These are phyloP conservation scores for Prietella phreatophila DNA, from an alignment of 2,113 vertebrate species.

Conservation along the genomic window DNA sequence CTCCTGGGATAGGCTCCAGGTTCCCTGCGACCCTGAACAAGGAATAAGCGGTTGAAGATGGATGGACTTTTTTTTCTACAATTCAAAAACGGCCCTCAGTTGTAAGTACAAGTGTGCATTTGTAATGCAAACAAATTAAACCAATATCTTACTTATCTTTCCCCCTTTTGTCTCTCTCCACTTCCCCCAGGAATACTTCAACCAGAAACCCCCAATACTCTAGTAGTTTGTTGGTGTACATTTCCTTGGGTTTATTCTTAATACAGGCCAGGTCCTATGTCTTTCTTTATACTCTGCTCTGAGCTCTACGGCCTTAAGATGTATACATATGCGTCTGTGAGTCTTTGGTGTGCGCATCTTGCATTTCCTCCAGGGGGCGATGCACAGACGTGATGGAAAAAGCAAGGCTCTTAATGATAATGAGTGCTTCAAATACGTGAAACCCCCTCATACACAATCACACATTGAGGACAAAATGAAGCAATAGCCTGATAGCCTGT, in stretches of 20 bases:
- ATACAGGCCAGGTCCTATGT: constrained; percentile 52
- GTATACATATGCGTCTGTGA: neutral
- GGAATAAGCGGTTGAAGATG: no score
- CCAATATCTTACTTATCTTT: neutral
- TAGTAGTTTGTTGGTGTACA: constrained; percentile 35
- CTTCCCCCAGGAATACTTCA: constrained; percentile 7
- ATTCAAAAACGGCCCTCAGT: neutral
- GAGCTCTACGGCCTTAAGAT: neutral
- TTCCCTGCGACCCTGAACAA: no score
- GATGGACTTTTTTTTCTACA: neutral
- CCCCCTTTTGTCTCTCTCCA: neutral
- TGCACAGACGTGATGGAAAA: neutral
- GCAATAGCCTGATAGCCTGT: neutral
- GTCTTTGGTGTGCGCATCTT: neutral
- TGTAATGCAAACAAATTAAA: neutral
- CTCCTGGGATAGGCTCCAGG: no score
- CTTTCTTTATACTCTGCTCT: constrained; percentile 32
- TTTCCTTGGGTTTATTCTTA: constrained; percentile 64
- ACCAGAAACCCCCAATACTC: constrained; percentile 24
- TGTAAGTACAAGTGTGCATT: neutral
- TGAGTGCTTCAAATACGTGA: no score
- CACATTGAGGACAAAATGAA: neutral
- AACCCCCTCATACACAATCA: neutral
- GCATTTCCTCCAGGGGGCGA: constrained; percentile 23
- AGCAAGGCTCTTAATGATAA: neutral